These are phyloP conservation scores for Actenoides hombroni DNA, from an alignment of 2,113 vertebrate genomes.

Conservation along the genomic window DNA sequence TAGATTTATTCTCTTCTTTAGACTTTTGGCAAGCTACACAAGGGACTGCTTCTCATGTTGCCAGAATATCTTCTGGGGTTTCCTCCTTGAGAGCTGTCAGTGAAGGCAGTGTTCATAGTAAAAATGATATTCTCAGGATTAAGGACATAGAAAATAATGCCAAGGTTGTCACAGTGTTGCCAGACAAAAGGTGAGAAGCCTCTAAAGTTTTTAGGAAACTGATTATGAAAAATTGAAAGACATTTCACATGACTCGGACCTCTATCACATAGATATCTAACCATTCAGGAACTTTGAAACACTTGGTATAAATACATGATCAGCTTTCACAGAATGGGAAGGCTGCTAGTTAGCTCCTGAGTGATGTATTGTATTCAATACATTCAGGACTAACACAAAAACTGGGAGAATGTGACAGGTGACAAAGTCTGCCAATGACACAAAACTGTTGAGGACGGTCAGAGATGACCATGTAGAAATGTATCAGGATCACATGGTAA, in stretches of 20 bases:
- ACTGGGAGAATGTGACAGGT: neutral
- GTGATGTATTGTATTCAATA: neutral
- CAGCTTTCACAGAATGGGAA: neutral
- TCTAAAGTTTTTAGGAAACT: neutral
- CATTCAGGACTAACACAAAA: neutral
- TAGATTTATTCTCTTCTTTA: neutral
- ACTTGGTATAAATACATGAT: neutral
- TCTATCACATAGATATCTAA: neutral
- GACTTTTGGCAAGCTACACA: neutral
- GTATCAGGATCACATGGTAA: neutral
- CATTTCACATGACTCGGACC: fast-evolving
- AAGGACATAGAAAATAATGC: neutral
- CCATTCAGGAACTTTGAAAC: neutral
- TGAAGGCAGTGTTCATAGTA: neutral
- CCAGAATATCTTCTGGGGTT: neutral
- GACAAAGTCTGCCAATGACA: neutral
- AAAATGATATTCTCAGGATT: neutral
- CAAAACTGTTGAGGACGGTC: neutral
- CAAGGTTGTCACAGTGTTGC: neutral
- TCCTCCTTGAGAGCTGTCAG: neutral
- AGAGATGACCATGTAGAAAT: neutral
- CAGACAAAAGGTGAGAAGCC: neutral
- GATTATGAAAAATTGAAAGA: neutral
- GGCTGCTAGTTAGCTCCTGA: neutral
- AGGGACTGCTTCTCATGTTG: neutral